Evolutionary conservation across 2,888 invertebrate species (phyloP), one percentile per base, ranked within the genome.

Genomic region (Oxycera nigricornis): DNA sequence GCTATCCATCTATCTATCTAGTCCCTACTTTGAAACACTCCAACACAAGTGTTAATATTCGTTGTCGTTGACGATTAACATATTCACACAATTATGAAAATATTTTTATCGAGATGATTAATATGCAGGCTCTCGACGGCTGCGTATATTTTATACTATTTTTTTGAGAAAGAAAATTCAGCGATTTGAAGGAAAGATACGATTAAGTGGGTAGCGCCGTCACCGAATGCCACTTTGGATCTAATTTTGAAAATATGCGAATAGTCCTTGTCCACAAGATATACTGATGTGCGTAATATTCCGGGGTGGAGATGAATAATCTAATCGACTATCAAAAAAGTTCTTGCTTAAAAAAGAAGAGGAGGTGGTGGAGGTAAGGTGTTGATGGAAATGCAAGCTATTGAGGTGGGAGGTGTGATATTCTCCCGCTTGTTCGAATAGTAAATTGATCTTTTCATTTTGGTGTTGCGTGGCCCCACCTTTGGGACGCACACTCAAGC

Each of bases 101-200:
- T 70, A 70, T 70, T 70, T 70, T 55, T 70, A 70, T 70, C 70
- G 55, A 17, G 39, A 65, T 65, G 65, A 65, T 65, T 65, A 65
- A 65, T 65, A 24, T 65, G 39, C 14, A 20, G 3, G 46, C 9
- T 3, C n/a, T n/a, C n/a, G n/a, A n/a, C n/a, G n/a, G n/a, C 52
- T 50, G 28, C 24, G n/a, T 46, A 1, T 46, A 14, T 52, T n/a
- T n/a, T n/a, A n/a, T n/a, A n/a, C n/a, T n/a, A n/a, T n/a, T 70
- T 55, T 70, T 70, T 31, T 22, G 11, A 31, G 11, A 20, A 22
- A 24, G 24, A 22, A 24, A 55, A 52, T 68, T 68, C 30, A 7
- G 52, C 28, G 31, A 70, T 70, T 55, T 70, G 55, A 9, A n/a
- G n/a, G n/a, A 22, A 30, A 2, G 70, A 31, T 52, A 20, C 7